Conservation (phyloP, 1,140 invertebrate genomes). For the Aleiodes sp. region DNA sequence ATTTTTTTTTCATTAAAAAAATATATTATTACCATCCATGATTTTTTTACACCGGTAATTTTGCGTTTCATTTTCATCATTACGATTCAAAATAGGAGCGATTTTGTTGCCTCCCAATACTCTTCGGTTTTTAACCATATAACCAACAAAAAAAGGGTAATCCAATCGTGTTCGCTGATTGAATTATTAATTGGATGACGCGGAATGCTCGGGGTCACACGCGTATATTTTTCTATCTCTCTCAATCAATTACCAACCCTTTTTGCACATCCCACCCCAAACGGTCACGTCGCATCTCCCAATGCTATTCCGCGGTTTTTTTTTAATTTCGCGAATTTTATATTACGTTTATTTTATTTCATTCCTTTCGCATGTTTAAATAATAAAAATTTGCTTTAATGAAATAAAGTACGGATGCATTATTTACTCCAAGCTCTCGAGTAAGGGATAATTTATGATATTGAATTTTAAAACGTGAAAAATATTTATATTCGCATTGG, state of each 20-base stretch:
- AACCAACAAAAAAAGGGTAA: slow-evolving; percentile 53
- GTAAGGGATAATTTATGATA: slow-evolving; percentile 5
- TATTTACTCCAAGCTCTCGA: not conserved
- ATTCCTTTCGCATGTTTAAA: not conserved
- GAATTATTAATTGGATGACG: slow-evolving; percentile 66
- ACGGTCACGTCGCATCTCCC: slow-evolving; percentile 14
- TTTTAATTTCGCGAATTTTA: slow-evolving; percentile 8
- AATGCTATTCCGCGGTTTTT: not conserved
- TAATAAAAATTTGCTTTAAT: slow-evolving; percentile 13
- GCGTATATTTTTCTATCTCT: slow-evolving; percentile 32
- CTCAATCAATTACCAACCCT: slow-evolving; percentile 27
- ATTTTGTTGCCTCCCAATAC: no score
- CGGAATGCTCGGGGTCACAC: slow-evolving; percentile 54
- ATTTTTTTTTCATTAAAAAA: no score
- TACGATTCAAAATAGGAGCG: no score
- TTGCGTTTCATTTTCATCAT: not conserved
- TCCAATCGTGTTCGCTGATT: slow-evolving; percentile 63
- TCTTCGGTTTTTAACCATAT: slow-evolving; percentile 19
- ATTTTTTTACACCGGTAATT: no score
- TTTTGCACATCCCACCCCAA: slow-evolving; percentile 12
- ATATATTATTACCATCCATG: no score
- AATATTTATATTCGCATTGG: no score
- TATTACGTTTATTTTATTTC: not conserved
- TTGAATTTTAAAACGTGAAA: not conserved
- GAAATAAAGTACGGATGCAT: slow-evolving; percentile 14